Conservation (phyloP, 2,797 vertebrate genomes). For the Falco novaeseelandiae region DNA sequence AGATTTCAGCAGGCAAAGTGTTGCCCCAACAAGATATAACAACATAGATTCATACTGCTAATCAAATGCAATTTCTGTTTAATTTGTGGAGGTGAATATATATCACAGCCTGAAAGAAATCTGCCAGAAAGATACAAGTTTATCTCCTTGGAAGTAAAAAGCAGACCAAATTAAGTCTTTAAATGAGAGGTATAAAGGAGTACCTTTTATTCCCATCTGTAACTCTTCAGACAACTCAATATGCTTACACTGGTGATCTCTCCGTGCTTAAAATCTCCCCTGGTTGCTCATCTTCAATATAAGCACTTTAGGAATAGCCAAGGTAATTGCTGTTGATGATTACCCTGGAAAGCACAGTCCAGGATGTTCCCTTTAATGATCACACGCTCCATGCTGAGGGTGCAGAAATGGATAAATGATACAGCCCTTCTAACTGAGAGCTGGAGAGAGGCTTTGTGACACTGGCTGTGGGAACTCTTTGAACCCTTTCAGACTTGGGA, state of each 20-base stretch:
- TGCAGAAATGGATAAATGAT: background rate
- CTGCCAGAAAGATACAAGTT: background rate
- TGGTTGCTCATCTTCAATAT: background rate
- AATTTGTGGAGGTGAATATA: background rate
- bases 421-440: background rate
- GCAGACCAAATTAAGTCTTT: background rate
- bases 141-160: background rate
- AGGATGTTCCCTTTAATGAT: background rate
- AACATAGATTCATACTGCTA: background rate
- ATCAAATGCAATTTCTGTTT: background rate
- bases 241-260: background rate
- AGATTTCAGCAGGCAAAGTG: background rate
- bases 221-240: background rate
- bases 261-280: background rate
- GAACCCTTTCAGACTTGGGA: background rate
- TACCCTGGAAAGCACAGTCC: background rate
- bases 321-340: background rate
- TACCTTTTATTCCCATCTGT: background rate
- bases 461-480: background rate
- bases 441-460: background rate
- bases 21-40: background rate
- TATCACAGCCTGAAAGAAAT: background rate
- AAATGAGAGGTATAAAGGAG: background rate
- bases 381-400: background rate
- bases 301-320: background rate